A percentile compares a stretch with the other conserved stretches of the same genome.
Evolutionary conservation across 2,113 vertebrate genomes (phyloP).

Genomic region (Tyrannus savana): DNA sequence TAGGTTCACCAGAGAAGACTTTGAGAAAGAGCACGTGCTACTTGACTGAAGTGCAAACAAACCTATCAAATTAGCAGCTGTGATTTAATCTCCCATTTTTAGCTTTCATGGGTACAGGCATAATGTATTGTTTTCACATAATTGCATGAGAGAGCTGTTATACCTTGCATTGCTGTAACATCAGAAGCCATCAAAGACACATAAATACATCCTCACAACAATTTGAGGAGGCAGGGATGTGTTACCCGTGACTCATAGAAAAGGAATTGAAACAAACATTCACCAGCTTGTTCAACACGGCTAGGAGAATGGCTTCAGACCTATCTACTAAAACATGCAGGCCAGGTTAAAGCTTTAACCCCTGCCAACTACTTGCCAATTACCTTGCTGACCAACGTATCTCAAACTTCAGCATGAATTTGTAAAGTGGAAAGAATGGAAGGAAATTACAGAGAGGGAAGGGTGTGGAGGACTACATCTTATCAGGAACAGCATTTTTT

Average conservation of each 20-base stretch:
- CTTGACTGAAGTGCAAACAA: background rate
- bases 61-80: background rate
- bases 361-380: background rate
- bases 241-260: background rate
- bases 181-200: background rate
- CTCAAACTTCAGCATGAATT: background rate
- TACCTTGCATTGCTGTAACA: background rate
- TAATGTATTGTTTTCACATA: background rate
- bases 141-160: background rate
- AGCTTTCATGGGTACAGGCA: background rate
- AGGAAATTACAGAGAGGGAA: slow-evolving; percentile 44
- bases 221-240: background rate
- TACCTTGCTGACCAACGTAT: background rate
- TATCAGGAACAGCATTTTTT: background rate
- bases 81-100: background rate
- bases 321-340: background rate
- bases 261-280: background rate
- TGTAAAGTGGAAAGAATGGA: slow-evolving; percentile 36
- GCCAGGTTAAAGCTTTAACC: background rate
- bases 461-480: background rate
- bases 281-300: background rate
- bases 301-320: background rate
- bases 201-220: background rate
- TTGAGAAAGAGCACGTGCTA: background rate
- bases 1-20: background rate